Conservation (phyloP, 2,797 vertebrate genomes). For the Pelobates cultripes region DNA sequence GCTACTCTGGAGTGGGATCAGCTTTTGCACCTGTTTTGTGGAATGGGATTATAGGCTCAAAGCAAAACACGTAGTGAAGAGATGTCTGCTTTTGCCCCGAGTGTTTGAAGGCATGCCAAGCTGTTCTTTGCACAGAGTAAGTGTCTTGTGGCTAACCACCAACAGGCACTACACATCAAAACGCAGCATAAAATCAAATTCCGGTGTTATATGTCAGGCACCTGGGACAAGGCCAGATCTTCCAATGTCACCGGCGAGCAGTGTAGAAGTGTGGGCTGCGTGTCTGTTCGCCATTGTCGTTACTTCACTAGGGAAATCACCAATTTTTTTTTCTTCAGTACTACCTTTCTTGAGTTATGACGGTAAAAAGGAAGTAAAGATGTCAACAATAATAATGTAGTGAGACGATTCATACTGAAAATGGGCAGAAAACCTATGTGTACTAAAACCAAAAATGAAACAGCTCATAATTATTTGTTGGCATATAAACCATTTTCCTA, state of each 20-base stretch:
- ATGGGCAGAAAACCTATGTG: too few relatives aligned
- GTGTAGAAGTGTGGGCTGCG: slow-evolving; percentile 8
- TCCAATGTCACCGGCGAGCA: slow-evolving; percentile 27
- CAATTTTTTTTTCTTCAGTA: neutral
- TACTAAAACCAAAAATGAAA: too few relatives aligned
- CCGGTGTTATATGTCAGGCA: slow-evolving; percentile 46
- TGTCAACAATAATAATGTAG: too few relatives aligned
- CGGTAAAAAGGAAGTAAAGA: too few relatives aligned
- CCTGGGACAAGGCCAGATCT: slow-evolving; percentile 17
- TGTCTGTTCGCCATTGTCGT: neutral
- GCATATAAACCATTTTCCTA: too few relatives aligned
- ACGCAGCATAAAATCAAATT: slow-evolving; percentile 41
- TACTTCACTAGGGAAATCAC: slow-evolving; percentile 37
- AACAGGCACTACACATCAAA: slow-evolving; percentile 52
- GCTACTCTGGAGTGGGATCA: slow-evolving; percentile 45
- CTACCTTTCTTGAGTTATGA: too few relatives aligned
- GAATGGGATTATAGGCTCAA: slow-evolving; percentile 55
- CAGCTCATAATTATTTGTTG: too few relatives aligned
- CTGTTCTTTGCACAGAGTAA: slow-evolving; percentile 38
- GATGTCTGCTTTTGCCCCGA: slow-evolving; percentile 30
- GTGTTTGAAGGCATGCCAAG: slow-evolving; percentile 48
- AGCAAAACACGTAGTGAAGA: slow-evolving; percentile 36
- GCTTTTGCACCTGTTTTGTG: slow-evolving; percentile 52
- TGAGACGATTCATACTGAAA: too few relatives aligned
- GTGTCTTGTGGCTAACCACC: slow-evolving; percentile 48